A percentile compares a stretch with the other conserved stretches of the same genome.
These are phyloP conservation scores for Meteorus sp. DNA, from an alignment of 1,140 invertebrate genomes.

Conservation along the genomic window DNA sequence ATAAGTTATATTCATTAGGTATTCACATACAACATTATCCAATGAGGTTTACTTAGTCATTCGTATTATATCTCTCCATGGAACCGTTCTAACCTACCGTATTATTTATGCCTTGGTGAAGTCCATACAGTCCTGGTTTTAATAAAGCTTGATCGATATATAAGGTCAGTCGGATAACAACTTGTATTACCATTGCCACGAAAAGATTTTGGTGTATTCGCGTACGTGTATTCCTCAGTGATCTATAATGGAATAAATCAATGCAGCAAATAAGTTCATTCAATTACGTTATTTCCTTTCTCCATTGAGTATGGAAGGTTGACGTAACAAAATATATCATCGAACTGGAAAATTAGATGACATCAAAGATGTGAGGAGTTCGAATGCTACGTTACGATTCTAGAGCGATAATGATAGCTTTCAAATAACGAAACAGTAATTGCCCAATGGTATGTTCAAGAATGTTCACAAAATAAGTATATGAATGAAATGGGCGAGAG, in stretches of 20 bases:
- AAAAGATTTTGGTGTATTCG: slow-evolving; percentile 88
- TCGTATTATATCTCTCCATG: no score
- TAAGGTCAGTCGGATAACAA: slow-evolving; percentile 79
- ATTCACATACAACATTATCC: neutral
- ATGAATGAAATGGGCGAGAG: no score
- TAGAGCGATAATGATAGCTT: no score
- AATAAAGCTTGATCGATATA: slow-evolving; percentile 79
- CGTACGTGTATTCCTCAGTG: slow-evolving; percentile 81
- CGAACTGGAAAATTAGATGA: no score
- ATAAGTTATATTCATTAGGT: neutral
- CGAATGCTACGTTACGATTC: no score
- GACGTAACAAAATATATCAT: no score
- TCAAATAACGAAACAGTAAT: no score
- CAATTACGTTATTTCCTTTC: no score
- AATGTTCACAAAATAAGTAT: no score
- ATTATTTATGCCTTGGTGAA: slow-evolving; percentile 70
- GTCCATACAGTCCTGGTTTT: slow-evolving; percentile 39
- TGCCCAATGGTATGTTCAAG: no score
- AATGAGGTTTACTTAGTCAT: slow-evolving; percentile 9
- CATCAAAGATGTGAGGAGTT: no score
- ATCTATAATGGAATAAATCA: slow-evolving; percentile 57
- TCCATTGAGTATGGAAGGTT: no score
- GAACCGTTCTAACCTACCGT: slow-evolving; percentile 65
- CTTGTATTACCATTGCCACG: slow-evolving; percentile 82
- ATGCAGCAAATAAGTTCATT: neutral